Conservation (phyloP, 1,140 invertebrate genomes). For the Phymorhynchus buccinoides region DNA sequence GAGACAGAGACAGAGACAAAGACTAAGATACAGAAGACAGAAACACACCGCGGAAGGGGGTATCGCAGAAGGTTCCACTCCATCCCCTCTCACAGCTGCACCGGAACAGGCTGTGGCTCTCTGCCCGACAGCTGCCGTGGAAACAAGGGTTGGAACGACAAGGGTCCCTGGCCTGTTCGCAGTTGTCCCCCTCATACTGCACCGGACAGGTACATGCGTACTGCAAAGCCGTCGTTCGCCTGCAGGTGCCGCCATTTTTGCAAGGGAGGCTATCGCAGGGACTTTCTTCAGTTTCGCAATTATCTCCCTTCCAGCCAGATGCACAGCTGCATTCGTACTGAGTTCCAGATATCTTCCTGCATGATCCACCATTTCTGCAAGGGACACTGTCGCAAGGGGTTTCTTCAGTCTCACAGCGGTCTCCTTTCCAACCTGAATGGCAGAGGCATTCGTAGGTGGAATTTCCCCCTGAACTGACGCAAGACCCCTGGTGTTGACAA, state of each 20-base stretch:
- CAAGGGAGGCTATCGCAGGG: slow-evolving; percentile 22
- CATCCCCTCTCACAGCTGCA: background rate
- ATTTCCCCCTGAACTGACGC: background rate
- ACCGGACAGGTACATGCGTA: background rate
- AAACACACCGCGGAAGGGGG: background rate
- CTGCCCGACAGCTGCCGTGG: slow-evolving; percentile 6
- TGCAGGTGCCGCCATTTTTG: slow-evolving; percentile 24
- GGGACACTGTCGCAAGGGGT: slow-evolving; percentile 12
- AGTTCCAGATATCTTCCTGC: background rate
- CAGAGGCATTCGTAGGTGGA: slow-evolving; percentile 36
- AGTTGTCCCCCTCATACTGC: slow-evolving; percentile 26
- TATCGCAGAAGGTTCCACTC: background rate
- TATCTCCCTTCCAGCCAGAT: slow-evolving; percentile 7
- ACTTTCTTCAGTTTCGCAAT: background rate
- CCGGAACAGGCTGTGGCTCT: background rate
- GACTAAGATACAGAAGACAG: too few relatives aligned
- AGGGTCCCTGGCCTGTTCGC: slow-evolving; percentile 9
- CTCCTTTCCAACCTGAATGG: background rate
- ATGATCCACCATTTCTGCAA: background rate
- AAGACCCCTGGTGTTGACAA: background rate
- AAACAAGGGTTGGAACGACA: slow-evolving; percentile 26
- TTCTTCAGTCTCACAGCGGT: background rate
- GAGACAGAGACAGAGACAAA: background rate
- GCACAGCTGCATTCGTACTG: slow-evolving; percentile 32
- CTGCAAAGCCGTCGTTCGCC: background rate